Evolutionary conservation across 2,797 vertebrate species (phyloP), one percentile per base, ranked within the genome.

Genomic region (Botia almorhae): DNA sequence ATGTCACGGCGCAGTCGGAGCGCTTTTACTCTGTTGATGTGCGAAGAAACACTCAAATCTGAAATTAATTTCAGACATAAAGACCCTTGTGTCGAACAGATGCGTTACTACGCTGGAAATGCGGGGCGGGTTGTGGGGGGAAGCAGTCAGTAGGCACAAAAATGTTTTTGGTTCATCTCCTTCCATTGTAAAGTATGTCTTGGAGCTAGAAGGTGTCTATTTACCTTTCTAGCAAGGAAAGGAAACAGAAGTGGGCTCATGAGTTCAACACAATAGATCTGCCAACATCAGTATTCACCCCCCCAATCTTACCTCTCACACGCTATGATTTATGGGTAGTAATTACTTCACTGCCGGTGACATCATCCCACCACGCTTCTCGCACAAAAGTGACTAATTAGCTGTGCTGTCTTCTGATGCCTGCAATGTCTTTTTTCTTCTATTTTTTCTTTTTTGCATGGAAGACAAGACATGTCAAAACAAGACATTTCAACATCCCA

Each of bases 341-440:
- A 88, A 89, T 86, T 86, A 88, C 85, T 81, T 77, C 83, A 76
- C 81, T 72, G 83, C 69, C 82, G 69, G 81, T 84, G 85, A 84
- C 81, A 87, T 85, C 85, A 85, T 85, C 84, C 78, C 82, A 78
- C 80, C 84, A 70, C 55, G 78, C 76, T 77, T 74, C 61, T 53
- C 61, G 81, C 74, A 82, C 89, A 88, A 80, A 87, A 63, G 86
- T 84, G 88, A 90, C 92, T 93, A 93, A 94, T 94, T 93, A 93
- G 92, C 92, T 93, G 91, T 92, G 91, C 92, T 92, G 92, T 92
- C 92, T 93, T 76, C 74, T 69, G 60, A 76, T 80, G 80, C 77
- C 74, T 80, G 82, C 39, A 63, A 77, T 80, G 73, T 74, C 76
- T 69, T 74, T 81, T 82, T 81, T 78, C 58, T 53, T 6, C 21